Evolutionary conservation across 1,140 invertebrate genomes (phyloP), one percentile per base, ranked within the genome.

Genomic region (Lasioglossum baleicum): DNA sequence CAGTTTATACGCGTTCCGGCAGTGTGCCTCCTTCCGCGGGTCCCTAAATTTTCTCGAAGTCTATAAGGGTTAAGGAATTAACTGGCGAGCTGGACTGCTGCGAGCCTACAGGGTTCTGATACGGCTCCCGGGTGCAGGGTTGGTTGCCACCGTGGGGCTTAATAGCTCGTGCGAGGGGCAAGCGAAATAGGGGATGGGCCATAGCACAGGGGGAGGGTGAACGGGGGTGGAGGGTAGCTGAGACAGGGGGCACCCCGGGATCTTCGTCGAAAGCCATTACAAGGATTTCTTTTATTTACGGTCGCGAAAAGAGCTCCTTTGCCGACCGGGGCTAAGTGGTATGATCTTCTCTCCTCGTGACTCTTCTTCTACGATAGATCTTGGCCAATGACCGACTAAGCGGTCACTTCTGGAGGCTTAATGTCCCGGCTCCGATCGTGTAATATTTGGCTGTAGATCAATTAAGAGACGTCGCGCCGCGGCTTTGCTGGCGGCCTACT

Each of bases 201-300:
- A 65, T 74, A 44, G 40, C 15, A 11, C 1, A 8, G 44, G 44
- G 11, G 44, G 2, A 44, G 44, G 44, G 8, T 2, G 44, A 2
- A 44, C 0, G 44, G 44, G 13, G 71, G 68, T 70, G n/a, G 40
- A 10, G 13, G 71, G 68, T 70, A 17, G 26, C 48, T 72, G 15
- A 22, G 22, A 44, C 60, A 20, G 74, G 53, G 35, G 13, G 44
- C 44, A 11, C 51, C 67, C 72, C 31, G 63, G 81, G 82, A 86
- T 86, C 82, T 81, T 85, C 86, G 81, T 44, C 88, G 88, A 91
- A 91, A 91, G 89, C 88, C 88, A 92, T 93, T 92, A 93, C 91
- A 88, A 92, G 92, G 90, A 92, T 93, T 92, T 93, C 90, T 93
- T 92, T 93, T 93, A 93, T 93, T 93, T 93, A 92, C 89, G 91